phyloP scores from a whole-genome alignment of 2,888 invertebrate species.

The Carterocephalus palaemon region DNA sequence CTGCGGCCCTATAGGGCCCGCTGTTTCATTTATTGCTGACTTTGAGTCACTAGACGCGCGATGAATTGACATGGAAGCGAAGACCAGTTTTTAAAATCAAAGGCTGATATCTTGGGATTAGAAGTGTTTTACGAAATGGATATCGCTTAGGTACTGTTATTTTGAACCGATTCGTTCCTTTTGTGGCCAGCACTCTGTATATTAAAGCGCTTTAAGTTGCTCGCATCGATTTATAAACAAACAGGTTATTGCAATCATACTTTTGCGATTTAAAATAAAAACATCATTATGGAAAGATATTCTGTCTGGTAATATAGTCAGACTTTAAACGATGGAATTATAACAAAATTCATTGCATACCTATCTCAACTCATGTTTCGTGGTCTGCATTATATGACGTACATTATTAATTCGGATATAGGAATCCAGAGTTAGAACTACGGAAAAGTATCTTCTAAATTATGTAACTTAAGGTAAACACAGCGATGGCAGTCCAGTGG shows the following conservation, averaged over 20 bases:
- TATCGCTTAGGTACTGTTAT: conserved; percentile 6
- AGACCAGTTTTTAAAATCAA: conserved; percentile 9
- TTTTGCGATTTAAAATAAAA: conserved; percentile 13
- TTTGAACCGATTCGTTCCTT: conserved; percentile 16
- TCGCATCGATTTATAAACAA: background rate
- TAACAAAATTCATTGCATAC: no score
- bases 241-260: conserved; percentile 4
- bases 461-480: no score
- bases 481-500: no score
- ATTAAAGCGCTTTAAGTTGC: conserved; percentile 4
- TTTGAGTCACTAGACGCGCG: conserved; percentile 2
- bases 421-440: no score
- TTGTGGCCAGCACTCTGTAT: conserved; percentile 4
- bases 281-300: conserved; percentile 1
- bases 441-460: no score
- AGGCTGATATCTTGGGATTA: conserved; percentile 15
- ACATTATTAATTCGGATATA: no score
- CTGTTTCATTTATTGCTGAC: conserved; percentile 3
- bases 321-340: no score
- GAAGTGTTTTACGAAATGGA: conserved; percentile 1
- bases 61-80: background rate
- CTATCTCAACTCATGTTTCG: no score
- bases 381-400: no score
- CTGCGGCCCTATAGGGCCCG: conserved; percentile 7
- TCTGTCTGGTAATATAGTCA: no score